Percentiles rank a stretch among this genome's conserved stretches.
Conservation (phyloP, 2,797 vertebrate species). For the Semaprochilodus insignis region DNA sequence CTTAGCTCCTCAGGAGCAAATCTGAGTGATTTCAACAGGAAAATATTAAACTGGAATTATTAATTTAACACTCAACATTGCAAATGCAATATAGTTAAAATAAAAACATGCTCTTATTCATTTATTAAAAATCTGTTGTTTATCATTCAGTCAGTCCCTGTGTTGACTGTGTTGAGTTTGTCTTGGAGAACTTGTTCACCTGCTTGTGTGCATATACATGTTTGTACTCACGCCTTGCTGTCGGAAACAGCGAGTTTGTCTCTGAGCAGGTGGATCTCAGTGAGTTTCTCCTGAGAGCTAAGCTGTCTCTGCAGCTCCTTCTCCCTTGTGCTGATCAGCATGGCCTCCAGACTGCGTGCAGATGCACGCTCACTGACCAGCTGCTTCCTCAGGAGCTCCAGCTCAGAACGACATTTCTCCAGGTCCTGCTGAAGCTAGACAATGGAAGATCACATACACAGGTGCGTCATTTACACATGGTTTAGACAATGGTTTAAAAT, state of each 20-base stretch:
- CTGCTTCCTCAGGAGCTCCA: conserved; percentile 79
- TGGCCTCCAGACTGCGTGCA: conserved; percentile 76
- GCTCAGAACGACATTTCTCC: conserved; percentile 74
- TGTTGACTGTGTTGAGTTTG: not conserved
- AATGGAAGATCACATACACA: not conserved
- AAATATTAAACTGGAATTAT: too few relatives aligned
- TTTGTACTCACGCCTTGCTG: conserved; percentile 76
- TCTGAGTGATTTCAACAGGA: too few relatives aligned
- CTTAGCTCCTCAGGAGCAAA: too few relatives aligned
- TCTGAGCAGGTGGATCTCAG: conserved; percentile 79
- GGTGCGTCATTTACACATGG: not conserved
- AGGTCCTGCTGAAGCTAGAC: conserved; percentile 76
- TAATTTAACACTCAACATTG: too few relatives aligned
- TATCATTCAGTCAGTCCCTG: too few relatives aligned
- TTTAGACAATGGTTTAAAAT: too few relatives aligned
- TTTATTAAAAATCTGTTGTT: too few relatives aligned
- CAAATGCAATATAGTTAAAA: too few relatives aligned
- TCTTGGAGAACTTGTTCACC: not conserved
- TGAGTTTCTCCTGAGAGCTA: conserved; percentile 77
- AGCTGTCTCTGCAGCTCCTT: conserved; percentile 75
- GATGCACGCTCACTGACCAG: conserved; percentile 78
- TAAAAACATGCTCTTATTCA: too few relatives aligned
- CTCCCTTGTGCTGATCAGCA: conserved; percentile 73
- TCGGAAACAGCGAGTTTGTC: conserved; percentile 79
- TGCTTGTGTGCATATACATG: not conserved